Conservation (phyloP, 1,140 invertebrate species). For the Cydia amplana region DNA sequence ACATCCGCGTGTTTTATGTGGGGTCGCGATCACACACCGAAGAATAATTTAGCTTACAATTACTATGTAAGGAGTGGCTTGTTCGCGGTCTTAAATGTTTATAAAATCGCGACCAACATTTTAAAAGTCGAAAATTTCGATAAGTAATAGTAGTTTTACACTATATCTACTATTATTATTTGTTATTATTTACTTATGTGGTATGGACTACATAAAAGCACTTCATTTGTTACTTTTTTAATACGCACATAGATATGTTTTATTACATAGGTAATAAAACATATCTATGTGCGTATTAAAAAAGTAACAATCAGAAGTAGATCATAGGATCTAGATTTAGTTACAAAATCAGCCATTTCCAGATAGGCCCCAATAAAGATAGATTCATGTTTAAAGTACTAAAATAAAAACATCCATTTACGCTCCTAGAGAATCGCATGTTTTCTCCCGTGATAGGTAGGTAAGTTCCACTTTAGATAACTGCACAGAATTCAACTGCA, state of each 20-base stretch:
- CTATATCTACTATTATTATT: too few relatives aligned
- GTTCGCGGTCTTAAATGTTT: slow-evolving; percentile 14
- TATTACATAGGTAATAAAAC: too few relatives aligned
- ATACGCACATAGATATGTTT: too few relatives aligned
- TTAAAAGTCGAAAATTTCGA: neutral
- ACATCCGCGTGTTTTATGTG: slow-evolving; percentile 39
- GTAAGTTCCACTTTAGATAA: slow-evolving; percentile 20
- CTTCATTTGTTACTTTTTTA: too few relatives aligned
- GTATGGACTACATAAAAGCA: too few relatives aligned
- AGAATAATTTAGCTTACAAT: slow-evolving; percentile 15
- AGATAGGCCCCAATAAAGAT: too few relatives aligned
- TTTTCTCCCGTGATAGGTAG: slow-evolving; percentile 28
- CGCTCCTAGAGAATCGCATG: neutral
- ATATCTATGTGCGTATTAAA: too few relatives aligned
- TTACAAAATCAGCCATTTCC: too few relatives aligned
- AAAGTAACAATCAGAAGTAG: too few relatives aligned
- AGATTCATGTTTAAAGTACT: too few relatives aligned
- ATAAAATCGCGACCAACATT: neutral
- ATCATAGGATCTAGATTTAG: too few relatives aligned
- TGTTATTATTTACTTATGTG: too few relatives aligned
- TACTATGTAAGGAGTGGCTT: slow-evolving; percentile 10
- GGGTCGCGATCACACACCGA: slow-evolving; percentile 34
- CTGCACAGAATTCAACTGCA: neutral
- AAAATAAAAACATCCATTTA: neutral
- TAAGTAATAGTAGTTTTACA: neutral